phyloP scores from a whole-genome alignment of 2,797 vertebrate species.

The Neoniphon sammara region DNA sequence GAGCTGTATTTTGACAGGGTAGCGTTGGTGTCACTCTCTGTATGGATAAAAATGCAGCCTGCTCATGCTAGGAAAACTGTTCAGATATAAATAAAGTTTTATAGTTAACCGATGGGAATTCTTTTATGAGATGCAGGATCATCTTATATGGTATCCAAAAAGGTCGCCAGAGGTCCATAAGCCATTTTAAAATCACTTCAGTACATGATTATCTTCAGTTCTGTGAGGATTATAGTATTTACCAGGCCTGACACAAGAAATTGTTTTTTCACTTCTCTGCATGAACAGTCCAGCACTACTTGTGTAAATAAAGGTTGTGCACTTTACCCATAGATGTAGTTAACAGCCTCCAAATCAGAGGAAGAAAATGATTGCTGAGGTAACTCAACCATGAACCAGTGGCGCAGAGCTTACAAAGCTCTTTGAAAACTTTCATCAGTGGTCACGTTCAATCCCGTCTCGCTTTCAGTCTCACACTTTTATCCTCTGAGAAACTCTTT shows the following conservation, averaged over 20 bases:
- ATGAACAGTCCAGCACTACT: no score
- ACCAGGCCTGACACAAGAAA: neutral
- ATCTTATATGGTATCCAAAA: neutral
- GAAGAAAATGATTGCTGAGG: neutral
- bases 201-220: neutral
- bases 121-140: neutral
- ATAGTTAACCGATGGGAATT: neutral
- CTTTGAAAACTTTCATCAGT: conserved; percentile 20
- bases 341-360: neutral
- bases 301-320: no score
- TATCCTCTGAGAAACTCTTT: neutral
- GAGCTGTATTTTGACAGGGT: neutral
- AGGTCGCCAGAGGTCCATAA: neutral
- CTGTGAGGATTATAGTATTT: neutral
- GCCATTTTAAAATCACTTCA: neutral
- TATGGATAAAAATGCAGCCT: conserved; percentile 1
- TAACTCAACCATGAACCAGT: neutral
- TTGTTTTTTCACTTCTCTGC: no score
- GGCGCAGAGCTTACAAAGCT: neutral
- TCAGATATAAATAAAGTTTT: neutral
- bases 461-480: conserved; percentile 4
- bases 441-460: neutral
- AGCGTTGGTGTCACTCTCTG: conserved; percentile 1
- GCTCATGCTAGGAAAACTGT: neutral
- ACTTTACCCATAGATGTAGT: no score